Conservation (phyloP, 2,113 vertebrate genomes). For the Pan troglodytes region DNA sequence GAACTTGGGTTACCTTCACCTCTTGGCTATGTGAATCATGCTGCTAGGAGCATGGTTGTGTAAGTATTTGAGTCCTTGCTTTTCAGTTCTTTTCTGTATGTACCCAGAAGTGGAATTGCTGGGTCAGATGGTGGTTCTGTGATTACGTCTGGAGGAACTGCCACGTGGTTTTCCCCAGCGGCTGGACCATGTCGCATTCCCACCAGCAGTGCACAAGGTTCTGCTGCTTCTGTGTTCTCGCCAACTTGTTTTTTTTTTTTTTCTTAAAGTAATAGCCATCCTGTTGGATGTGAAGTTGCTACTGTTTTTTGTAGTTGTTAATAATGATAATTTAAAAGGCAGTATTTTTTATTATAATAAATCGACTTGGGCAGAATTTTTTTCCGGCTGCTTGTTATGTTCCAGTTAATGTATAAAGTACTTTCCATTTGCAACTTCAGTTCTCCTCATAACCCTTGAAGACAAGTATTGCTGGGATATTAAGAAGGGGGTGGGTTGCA, state of each 20-base stretch:
- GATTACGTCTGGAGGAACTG: background rate
- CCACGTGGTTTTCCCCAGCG: background rate
- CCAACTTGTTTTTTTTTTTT: background rate
- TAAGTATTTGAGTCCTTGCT: background rate
- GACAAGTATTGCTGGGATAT: background rate
- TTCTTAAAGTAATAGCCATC: background rate
- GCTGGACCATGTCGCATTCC: background rate
- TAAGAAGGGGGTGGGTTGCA: background rate
- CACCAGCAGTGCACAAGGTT: background rate
- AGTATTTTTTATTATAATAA: background rate
- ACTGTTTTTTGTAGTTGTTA: background rate
- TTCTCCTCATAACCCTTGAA: background rate
- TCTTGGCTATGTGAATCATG: background rate
- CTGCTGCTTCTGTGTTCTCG: background rate
- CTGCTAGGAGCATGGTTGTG: background rate
- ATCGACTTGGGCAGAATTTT: background rate
- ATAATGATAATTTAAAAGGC: background rate
- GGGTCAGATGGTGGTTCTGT: rapidly evolving
- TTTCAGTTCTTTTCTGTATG: rapidly evolving
- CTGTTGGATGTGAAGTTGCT: background rate
- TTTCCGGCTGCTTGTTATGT: background rate
- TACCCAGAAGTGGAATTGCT: background rate
- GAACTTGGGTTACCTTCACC: too few relatives aligned
- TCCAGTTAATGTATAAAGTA: background rate
- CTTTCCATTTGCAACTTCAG: background rate